A percentile compares a stretch with the other conserved stretches of the same genome.
These are phyloP conservation scores for Mechanitis messenoides DNA, from an alignment of 2,888 invertebrate species.

Conservation along the genomic window DNA sequence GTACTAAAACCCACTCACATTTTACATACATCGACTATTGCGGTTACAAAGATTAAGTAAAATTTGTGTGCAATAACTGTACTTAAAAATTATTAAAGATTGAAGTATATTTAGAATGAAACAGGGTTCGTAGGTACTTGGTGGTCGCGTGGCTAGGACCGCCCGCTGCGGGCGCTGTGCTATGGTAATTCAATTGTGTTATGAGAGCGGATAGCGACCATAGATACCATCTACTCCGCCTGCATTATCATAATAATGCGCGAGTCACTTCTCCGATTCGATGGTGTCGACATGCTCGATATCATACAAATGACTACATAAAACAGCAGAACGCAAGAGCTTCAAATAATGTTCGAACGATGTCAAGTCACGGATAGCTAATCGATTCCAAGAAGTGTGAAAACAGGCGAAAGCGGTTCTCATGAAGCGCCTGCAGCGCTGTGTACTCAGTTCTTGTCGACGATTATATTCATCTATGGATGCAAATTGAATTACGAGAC, in stretches of 20 bases:
- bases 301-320: slow-evolving; percentile 32
- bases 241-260: slow-evolving; percentile 74
- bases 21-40: slow-evolving; percentile 36
- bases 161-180: slow-evolving; percentile 63
- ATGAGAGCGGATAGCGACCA: slow-evolving; percentile 53
- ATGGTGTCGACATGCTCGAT: slow-evolving; percentile 47
- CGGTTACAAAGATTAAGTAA: slow-evolving; percentile 22
- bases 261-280: slow-evolving; percentile 58
- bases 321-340: slow-evolving; percentile 12
- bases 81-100: slow-evolving; percentile 5
- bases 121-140: slow-evolving; percentile 34
- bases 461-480: slow-evolving; percentile 70
- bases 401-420: slow-evolving; percentile 72
- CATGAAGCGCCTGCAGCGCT: slow-evolving; percentile 50
- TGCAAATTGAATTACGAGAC: slow-evolving; percentile 77
- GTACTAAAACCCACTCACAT: slow-evolving; percentile 42
- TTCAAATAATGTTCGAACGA: slow-evolving; percentile 14
- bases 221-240: slow-evolving; percentile 64
- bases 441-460: slow-evolving; percentile 58
- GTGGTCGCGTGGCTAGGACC: slow-evolving; percentile 71
- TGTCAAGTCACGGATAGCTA: slow-evolving; percentile 34
- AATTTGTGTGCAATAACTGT: background rate
- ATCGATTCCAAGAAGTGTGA: slow-evolving; percentile 74
- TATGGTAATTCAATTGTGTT: slow-evolving; percentile 77
- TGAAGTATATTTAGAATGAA: slow-evolving; percentile 22